phyloP scores from a whole-genome alignment of 2,888 invertebrate species.

The Philereme vetulata region DNA sequence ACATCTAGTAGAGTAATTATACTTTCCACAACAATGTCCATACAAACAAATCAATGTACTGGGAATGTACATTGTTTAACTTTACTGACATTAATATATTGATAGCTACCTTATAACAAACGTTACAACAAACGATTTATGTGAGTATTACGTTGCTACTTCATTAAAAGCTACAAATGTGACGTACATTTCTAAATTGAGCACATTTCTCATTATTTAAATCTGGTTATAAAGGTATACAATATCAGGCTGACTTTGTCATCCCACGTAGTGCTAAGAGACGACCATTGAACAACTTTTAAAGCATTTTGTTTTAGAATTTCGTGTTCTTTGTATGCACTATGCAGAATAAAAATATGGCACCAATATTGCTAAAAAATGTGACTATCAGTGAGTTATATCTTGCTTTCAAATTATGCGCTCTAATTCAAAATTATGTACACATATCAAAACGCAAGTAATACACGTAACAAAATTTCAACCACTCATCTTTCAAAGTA shows the following conservation, averaged over 20 bases:
- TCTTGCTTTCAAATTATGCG: slow-evolving; percentile 13
- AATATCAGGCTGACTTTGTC: too few relatives aligned
- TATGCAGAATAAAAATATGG: too few relatives aligned
- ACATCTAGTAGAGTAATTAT: slow-evolving; percentile 12
- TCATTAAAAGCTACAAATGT: slow-evolving; percentile 6
- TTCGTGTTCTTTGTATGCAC: too few relatives aligned
- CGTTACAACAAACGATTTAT: slow-evolving; percentile 10
- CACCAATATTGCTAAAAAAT: too few relatives aligned
- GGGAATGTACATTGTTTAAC: slow-evolving; percentile 24
- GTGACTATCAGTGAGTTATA: slow-evolving; percentile 7
- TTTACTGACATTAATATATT: slow-evolving; percentile 18
- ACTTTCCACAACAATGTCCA: slow-evolving; percentile 5
- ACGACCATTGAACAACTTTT: too few relatives aligned
- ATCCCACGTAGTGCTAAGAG: too few relatives aligned
- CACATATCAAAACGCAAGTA: neutral
- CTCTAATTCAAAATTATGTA: slow-evolving; percentile 5
- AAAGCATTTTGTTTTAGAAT: too few relatives aligned
- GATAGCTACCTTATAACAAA: slow-evolving; percentile 10
- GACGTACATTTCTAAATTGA: slow-evolving; percentile 23
- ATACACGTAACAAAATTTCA: too few relatives aligned
- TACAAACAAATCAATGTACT: slow-evolving; percentile 16
- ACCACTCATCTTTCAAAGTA: too few relatives aligned
- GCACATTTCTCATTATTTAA: slow-evolving; percentile 11
- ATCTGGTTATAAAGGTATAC: too few relatives aligned
- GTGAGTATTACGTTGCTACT: slow-evolving; percentile 28